A percentile compares a stretch with the other conserved stretches of the same genome.
phyloP scores from a whole-genome alignment of 2,888 invertebrate genomes.

The Tenodera sinensis region DNA sequence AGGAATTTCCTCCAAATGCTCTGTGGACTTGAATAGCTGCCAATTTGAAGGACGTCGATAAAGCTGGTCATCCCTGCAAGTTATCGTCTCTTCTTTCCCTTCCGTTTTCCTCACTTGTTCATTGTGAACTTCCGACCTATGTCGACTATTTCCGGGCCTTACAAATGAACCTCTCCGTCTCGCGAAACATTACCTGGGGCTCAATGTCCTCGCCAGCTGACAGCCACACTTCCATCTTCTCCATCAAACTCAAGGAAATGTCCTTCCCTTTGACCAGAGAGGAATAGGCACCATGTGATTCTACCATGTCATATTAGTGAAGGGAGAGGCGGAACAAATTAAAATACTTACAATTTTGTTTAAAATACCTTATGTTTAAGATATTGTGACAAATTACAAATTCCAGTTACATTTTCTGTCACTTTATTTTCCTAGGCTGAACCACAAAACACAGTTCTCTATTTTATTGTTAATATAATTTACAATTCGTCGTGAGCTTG shows the following conservation, averaged over 20 bases:
- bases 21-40: not conserved
- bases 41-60: not conserved
- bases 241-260: not conserved
- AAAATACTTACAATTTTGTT: too few relatives aligned
- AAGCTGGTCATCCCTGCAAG: not conserved
- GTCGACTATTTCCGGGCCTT: not conserved
- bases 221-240: not conserved
- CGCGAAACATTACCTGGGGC: not conserved
- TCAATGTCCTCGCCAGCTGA: not conserved
- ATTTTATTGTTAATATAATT: too few relatives aligned
- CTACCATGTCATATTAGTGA: not conserved
- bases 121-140: not conserved
- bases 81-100: not conserved
- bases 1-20: not conserved
- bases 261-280: not conserved
- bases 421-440: too few relatives aligned
- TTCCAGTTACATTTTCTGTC: too few relatives aligned
- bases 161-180: not conserved
- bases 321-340: not conserved
- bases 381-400: too few relatives aligned
- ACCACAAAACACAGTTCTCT: too few relatives aligned
- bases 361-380: too few relatives aligned
- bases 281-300: not conserved
- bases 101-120: not conserved
- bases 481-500: too few relatives aligned